A percentile compares a stretch with the other conserved stretches of the same genome.
These are phyloP conservation scores for Hylaea fasciaria DNA, from an alignment of 2,888 invertebrate genomes.

Conservation along the genomic window DNA sequence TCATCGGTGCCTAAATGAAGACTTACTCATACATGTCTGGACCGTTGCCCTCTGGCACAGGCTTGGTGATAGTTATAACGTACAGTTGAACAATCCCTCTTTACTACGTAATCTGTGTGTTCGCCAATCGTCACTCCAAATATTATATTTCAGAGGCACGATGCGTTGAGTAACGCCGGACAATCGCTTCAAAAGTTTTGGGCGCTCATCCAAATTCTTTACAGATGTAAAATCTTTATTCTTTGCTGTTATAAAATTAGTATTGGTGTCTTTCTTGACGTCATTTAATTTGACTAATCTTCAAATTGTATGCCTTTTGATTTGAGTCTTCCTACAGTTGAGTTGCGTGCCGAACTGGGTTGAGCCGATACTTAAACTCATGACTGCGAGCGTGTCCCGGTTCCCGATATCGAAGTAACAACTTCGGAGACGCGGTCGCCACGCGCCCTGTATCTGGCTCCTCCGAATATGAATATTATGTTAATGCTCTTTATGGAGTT, in stretches of 20 bases:
- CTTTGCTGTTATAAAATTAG: conserved; percentile 2
- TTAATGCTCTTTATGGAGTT: conserved; percentile 32
- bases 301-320: not conserved
- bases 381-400: conserved; percentile 13
- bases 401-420: conserved; percentile 32
- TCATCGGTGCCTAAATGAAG: conserved; percentile 32
- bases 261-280: conserved; percentile 7
- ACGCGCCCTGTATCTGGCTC: conserved; percentile 14
- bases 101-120: not conserved
- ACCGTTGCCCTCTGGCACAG: conserved; percentile 31
- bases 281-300: not conserved
- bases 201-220: conserved; percentile 20
- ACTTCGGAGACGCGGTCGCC: conserved; percentile 13
- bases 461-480: conserved; percentile 30
- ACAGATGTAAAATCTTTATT: conserved; percentile 4
- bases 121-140: not conserved
- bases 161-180: conserved; percentile 6
- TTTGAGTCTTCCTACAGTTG: not conserved
- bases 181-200: conserved; percentile 13
- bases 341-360: too few species aligned
- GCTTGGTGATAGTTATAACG: not conserved
- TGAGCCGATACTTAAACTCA: too few species aligned
- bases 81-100: not conserved
- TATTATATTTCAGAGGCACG: conserved; percentile 10
- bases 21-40: conserved; percentile 42